Percentiles rank a stretch among this genome's conserved stretches.
Evolutionary conservation across 92 coral and sea anemone genomes (phyloP).

Genomic region (Meandrina meandrites): DNA sequence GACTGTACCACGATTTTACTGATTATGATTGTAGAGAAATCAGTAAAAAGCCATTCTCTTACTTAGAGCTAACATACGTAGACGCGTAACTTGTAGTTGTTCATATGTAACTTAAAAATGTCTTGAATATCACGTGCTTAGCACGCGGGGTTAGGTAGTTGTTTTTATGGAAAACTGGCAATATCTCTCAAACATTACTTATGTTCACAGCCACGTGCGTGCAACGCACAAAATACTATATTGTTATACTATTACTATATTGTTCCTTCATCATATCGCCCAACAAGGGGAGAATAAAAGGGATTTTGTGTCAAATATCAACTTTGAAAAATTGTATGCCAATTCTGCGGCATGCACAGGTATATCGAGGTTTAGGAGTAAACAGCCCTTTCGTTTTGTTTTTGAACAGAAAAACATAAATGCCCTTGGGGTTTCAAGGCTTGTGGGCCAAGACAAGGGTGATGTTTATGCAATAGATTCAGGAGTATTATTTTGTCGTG

Average conservation of each 20-base stretch:
- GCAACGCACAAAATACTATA: background rate
- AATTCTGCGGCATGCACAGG: background rate
- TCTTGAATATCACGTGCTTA: too few relatives aligned
- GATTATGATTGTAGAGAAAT: background rate
- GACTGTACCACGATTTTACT: background rate
- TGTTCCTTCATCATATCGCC: background rate
- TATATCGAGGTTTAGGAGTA: background rate
- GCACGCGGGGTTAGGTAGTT: too few relatives aligned
- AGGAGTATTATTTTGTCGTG: too few relatives aligned
- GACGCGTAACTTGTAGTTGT: too few relatives aligned
- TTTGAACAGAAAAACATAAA: too few relatives aligned
- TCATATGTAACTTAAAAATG: too few relatives aligned
- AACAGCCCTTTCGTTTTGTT: background rate
- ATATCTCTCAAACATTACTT: background rate
- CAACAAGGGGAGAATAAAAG: background rate
- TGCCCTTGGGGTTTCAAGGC: too few relatives aligned
- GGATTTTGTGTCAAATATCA: background rate
- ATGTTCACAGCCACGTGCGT: background rate
- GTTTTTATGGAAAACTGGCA: background rate
- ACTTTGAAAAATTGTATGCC: background rate
- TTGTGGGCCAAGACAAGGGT: too few relatives aligned
- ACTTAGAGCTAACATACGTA: background rate
- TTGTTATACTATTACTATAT: background rate
- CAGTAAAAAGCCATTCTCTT: background rate
- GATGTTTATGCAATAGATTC: too few relatives aligned